Base-by-base conservation (phyloP, 2,888 invertebrate genomes). In the Pristionchus fissidentatus region DNA sequence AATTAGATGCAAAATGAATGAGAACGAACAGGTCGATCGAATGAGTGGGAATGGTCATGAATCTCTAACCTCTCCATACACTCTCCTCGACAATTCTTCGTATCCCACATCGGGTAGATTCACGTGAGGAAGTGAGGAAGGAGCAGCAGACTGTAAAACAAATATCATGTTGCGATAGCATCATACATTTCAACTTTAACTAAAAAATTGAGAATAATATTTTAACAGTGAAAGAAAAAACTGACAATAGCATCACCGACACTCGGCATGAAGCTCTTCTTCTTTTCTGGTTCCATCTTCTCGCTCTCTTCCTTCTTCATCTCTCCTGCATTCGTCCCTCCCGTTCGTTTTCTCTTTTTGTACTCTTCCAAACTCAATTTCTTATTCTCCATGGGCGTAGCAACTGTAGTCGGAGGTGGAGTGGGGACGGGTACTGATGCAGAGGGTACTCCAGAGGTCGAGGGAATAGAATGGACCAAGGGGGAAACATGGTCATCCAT, bases 251-350 rank as follows among this genome's bases (percentile, higher is more conserved):
- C 22, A 29, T 79, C 57, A 35, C 35, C 35, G 3, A 79, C 57
- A 41, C 57, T 55, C 5, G 79, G 79, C 26, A 79, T 79, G 79
- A 79, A 79, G 19, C 57, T 57, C 57, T 79, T 55, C 79, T 79
- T 79, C 4, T 22, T 13, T 4, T 4, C n/a, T 41, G 26, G 41
- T 19, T 26, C 13, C 57, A 22, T 57, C 57, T 49, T 78, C 35
- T 49, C 55, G n/a, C 26, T n/a, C 19, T 19, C 13, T 1, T n/a
- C 77, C 26, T 26, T 57, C 38, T 57, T 79, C 35, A 19, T 49
- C 15, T 38, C 77, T 35, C 49, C 77, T 49, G 32, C 32, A 1
- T 10, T n/a, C 4, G n/a, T 29, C 10, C 19, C 43, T 79, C 79
- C 79, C 32, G 26, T 26, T 52, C n/a, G 13, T 26, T 32, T 79